Evolutionary conservation across 2,797 vertebrate species (phyloP).

Genomic region (Hapalemur alaotrensis): DNA sequence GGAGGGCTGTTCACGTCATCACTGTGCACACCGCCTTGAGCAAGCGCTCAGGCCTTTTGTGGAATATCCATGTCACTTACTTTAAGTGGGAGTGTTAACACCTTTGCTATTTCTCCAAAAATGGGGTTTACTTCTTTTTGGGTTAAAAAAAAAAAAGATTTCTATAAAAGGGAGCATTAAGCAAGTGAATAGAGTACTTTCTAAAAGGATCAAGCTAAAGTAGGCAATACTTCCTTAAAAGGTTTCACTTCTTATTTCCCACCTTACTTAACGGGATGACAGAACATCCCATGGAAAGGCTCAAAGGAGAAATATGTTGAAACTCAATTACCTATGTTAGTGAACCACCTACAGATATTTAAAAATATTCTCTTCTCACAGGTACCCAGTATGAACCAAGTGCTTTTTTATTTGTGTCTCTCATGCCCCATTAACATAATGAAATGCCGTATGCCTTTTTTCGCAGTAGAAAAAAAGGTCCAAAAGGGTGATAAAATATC

Average conservation of each 20-base stretch:
- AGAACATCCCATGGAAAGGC: conserved; percentile 61
- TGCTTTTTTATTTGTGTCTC: conserved; percentile 70
- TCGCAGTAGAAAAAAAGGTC: conserved; percentile 46
- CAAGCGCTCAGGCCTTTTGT: conserved; percentile 76
- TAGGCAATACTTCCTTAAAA: conserved; percentile 73
- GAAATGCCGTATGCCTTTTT: conserved; percentile 67
- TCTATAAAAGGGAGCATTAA: conserved; percentile 82
- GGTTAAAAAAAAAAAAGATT: conserved; percentile 76
- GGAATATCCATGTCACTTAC: conserved; percentile 79
- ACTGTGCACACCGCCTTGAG: conserved; percentile 49
- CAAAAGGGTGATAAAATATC: conserved; percentile 57
- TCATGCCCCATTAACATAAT: conserved; percentile 73
- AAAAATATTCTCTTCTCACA: conserved; percentile 76
- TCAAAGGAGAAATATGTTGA: conserved; percentile 75
- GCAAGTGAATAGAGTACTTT: conserved; percentile 74
- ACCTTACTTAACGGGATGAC: conserved; percentile 51
- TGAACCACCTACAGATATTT: conserved; percentile 80
- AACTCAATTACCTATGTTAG: conserved; percentile 80
- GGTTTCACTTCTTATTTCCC: conserved; percentile 67
- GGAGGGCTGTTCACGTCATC: conserved; percentile 68
- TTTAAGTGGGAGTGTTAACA: conserved; percentile 71
- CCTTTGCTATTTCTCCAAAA: conserved; percentile 76
- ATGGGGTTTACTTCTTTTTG: conserved; percentile 79
- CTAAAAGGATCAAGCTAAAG: conserved; percentile 53
- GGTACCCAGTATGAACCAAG: conserved; percentile 71